Evolutionary conservation across 2,888 invertebrate species (phyloP), one percentile per base, ranked within the genome.

Genomic region (Dichetophora obliterata): DNA sequence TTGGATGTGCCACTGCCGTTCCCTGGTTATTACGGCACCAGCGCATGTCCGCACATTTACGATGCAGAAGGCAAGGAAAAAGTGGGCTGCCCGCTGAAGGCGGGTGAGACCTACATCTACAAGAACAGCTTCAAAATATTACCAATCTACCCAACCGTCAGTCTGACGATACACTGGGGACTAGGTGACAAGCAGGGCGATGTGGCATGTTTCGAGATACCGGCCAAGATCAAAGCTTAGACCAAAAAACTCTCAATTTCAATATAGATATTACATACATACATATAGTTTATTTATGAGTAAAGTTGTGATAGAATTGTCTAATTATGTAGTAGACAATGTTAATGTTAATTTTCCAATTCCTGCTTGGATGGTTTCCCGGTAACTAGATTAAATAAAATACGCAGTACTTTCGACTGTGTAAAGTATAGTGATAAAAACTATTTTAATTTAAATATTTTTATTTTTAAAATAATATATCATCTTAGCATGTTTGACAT

Each of bases 1-100:
- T 85, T 92, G 2, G 92, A 92, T 0, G 85, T 95, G 0, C 90
- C 91, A 0, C 84, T 96, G 71, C 95, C 96, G 0, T 95, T 95
- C 86, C 85, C 94, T 11, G 95, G 96, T 9, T 94, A 95, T 16
- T 94, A 95, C 85, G 93, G 93, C 14, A 90, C 89, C 31, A 91
- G 92, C 71, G 92, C 95, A 43, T 95, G 95, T 83, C 90, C 91
- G 27, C 91, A 92, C 81, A 88, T 96, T 68, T 93, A 88, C 83
- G 89, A 91, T 80, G 91, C 91, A 0, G 91, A 91, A 78, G 94
- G 93, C 0, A 90, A 90, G 73, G 91, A 91, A 0, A 90, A 92
- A 83, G 91, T 91, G 1, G 86, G 91, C 2, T 96, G 95, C 79
- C 94, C 95, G 0, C 88, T 96, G 65, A 91, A 92, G 82, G 92